These are phyloP conservation scores for Sciaenops ocellatus DNA, from an alignment of 2,797 vertebrate genomes.

Conservation along the genomic window DNA sequence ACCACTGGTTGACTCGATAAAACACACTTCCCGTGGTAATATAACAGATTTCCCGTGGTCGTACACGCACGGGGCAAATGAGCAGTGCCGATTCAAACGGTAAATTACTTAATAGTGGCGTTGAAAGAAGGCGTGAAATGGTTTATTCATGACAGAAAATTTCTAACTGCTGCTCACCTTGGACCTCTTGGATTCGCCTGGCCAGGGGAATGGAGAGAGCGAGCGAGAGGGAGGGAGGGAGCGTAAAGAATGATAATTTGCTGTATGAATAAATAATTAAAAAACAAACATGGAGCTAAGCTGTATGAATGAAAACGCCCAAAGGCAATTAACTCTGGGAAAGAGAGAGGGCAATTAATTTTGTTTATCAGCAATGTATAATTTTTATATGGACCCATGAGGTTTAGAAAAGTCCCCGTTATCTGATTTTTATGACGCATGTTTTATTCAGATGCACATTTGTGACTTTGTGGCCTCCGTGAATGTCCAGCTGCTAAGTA, in stretches of 20 bases:
- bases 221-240: conserved; percentile 11
- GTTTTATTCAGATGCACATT: conserved; percentile 55
- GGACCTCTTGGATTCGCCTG: conserved; percentile 43
- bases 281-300: conserved; percentile 51
- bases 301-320: conserved; percentile 49
- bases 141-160: conserved; percentile 65
- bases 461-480: conserved; percentile 44
- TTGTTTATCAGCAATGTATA: conserved; percentile 71
- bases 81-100: conserved; percentile 29
- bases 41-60: background rate
- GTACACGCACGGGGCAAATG: conserved; percentile 1
- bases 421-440: conserved; percentile 60
- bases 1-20: background rate
- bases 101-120: conserved; percentile 44
- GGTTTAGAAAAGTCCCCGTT: conserved; percentile 51
- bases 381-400: conserved; percentile 54
- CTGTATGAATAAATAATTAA: conserved; percentile 67
- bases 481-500: conserved; percentile 41
- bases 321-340: conserved; percentile 69
- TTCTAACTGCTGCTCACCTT: conserved; percentile 52
- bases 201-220: conserved; percentile 20
- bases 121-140: conserved; percentile 34
- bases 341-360: conserved; percentile 71
- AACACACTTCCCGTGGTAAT: conserved; percentile 14
- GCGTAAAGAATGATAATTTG: conserved; percentile 58